Percentiles rank a stretch among this genome's conserved stretches.
phyloP scores from a whole-genome alignment of 1,140 invertebrate genomes.

The Drosophila setifemur region DNA sequence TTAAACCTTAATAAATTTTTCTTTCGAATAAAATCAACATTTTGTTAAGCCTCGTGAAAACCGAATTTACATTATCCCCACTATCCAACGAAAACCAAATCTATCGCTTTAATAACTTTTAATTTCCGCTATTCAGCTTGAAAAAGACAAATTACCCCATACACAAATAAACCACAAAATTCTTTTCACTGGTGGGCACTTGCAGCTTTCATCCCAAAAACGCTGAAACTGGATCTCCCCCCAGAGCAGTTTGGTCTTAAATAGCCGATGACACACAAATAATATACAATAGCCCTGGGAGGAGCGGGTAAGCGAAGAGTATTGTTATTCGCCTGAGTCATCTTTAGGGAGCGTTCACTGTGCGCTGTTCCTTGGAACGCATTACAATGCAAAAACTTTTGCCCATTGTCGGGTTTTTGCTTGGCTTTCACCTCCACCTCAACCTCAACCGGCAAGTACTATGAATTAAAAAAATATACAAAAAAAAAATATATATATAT shows the following conservation, averaged over 20 bases:
- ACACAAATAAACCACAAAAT: conserved; percentile 14
- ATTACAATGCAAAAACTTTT: conserved; percentile 66
- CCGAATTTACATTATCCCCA: conserved; percentile 8
- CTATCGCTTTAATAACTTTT: conserved; percentile 22
- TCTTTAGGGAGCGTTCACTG: conserved; percentile 52
- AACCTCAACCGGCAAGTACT: conserved; percentile 13
- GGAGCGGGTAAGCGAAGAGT: not conserved
- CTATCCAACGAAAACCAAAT: conserved; percentile 19
- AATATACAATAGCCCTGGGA: conserved; percentile 23
- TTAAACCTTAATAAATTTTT: too few relatives aligned
- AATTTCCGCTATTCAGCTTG: not conserved
- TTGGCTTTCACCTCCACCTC: conserved; percentile 27
- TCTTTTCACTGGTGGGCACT: conserved; percentile 4
- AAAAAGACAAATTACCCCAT: conserved; percentile 28
- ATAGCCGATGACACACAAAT: conserved; percentile 47
- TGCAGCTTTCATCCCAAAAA: not conserved
- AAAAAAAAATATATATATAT: not conserved
- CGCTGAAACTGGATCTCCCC: conserved; percentile 3
- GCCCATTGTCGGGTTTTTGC: conserved; percentile 19
- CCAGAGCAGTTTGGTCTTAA: conserved; percentile 25
- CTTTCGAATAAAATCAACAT: too few relatives aligned
- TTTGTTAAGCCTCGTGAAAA: not conserved
- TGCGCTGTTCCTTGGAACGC: conserved; percentile 23
- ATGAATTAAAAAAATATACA: conserved; percentile 57
- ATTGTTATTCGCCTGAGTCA: conserved; percentile 45